Base-by-base conservation (phyloP, 2,113 vertebrate species). In the Hippocampus abdominalis region DNA sequence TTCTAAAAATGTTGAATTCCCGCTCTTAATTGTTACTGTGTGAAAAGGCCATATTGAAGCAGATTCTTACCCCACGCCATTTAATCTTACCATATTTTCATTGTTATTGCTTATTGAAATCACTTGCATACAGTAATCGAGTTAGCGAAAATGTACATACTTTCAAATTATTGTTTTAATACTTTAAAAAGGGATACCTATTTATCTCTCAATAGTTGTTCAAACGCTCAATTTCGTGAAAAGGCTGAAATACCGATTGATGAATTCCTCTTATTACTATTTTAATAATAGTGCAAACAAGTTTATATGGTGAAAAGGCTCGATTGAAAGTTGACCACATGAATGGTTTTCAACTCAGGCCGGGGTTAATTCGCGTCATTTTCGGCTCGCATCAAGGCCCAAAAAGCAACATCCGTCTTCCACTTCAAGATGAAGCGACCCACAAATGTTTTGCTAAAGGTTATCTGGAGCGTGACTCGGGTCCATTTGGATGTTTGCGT, bases 401-500 rank as follows among this genome's bases (percentile, higher is more conserved):
- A 13, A 63, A 42, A 42, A 12, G 36, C 12, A 16, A 42, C 39
- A 42, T 42, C 2, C 15, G 32, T 39, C 60, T 20, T 36, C 20
- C 32, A 39, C 10, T n/a, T 62, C 12, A 44, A 42, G 61, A 64
- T 64, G 61, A 64, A 64, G 40, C 40, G 39, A 64, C 20, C 39
- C 61, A 21, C n/a, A 27, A 40, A 42, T 42, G n/a, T 64, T 46
- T 44, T 13, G 4, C 56, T 44, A 44, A 64, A 64, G 40, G 62
- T 64, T 44, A 64, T 46, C 40, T 44, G 12, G 40, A 64, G 62
- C 62, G 62, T 64, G 62, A 64, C 62, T 64, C 40, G 15, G n/a
- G 3, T 64, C 62, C n/a, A 46, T 64, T 64, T 64, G 40, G 62
- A 64, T 64, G 40, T 62, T 62, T 46, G 62, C 39, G 42, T 64